Conservation (phyloP, 2,113 vertebrate species). For the Asarcornis scutulata region DNA sequence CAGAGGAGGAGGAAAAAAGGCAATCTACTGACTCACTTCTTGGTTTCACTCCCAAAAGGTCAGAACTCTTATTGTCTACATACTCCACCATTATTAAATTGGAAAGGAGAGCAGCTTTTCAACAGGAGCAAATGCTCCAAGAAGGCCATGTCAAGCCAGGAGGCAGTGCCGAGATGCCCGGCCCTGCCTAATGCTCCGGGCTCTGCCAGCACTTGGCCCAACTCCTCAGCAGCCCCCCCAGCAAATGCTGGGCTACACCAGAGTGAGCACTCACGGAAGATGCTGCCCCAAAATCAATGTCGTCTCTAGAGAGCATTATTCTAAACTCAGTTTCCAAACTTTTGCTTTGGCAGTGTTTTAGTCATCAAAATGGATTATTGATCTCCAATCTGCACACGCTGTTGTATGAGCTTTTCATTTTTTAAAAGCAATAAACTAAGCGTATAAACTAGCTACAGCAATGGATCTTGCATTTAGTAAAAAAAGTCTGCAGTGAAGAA, state of each 20-base stretch:
- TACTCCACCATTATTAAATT: not conserved
- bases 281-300: not conserved
- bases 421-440: not conserved
- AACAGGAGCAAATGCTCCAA: not conserved
- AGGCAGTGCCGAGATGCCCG: not conserved
- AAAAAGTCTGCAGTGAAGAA: not conserved
- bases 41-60: not conserved
- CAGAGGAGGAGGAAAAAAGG: not conserved
- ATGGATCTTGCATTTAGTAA: not conserved
- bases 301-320: not conserved
- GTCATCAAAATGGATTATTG: not conserved
- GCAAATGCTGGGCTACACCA: not conserved
- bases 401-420: not conserved
- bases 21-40: not conserved
- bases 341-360: not conserved
- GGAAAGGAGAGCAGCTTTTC: not conserved
- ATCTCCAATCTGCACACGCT: not conserved
- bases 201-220: not conserved
- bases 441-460: not conserved
- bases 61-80: not conserved
- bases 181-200: not conserved
- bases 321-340: not conserved
- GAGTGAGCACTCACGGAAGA: rapidly evolving
- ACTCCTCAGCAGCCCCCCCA: not conserved
- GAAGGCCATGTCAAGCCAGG: not conserved